Base-by-base conservation (phyloP, 2,113 vertebrate genomes). In the Nicator chloris region DNA sequence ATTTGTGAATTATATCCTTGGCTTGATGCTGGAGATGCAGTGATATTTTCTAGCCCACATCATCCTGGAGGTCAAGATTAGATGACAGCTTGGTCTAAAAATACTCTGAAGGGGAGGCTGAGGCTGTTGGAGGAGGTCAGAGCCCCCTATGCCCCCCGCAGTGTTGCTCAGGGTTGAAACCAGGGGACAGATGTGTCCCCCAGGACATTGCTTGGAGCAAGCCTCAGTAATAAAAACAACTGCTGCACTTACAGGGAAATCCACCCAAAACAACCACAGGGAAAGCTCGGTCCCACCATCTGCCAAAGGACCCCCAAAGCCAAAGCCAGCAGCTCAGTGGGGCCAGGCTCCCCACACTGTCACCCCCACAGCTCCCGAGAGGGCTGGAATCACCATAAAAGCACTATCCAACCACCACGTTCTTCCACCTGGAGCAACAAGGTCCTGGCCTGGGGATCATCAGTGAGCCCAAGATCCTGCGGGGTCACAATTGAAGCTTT, bases 81-180 rank as follows among this genome's bases (percentile, higher is more conserved):
- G 69, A 92, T 94, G 96, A 95, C 94, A 93, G 90, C 47, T 90
- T 24, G 24, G 42, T 69, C 94, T 96, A 95, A 97, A 96, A 96
- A 96, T 93, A 93, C 42, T 65, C 37, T 0, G n/a, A 70, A 84
- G 81, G 51, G 80, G 78, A 79, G 84, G 92, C 37, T 89, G 88
- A 79, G 71, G 86, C 81, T 91, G 65, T 9, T 13, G 49, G 72
- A 83, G 81, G 37, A 91, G 82, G 73, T 73, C 66, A 37, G 79
- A 85, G 73, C 71, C 51, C 77, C 39, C 80, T 15, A 6, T 50
- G 26, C 26, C 20, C 42, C 61, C 12, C 19, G 4, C 49, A 20
- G 71, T 3, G 18, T 26, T 24, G 37, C 31, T 77, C 26, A 31
- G 6, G 31, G 42, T 13, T 79, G 73, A 64, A 82, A 90, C 6